Percentiles rank a stretch among this genome's conserved stretches.
Conservation (phyloP, 2,113 vertebrate species). For the Casuarius casuarius region DNA sequence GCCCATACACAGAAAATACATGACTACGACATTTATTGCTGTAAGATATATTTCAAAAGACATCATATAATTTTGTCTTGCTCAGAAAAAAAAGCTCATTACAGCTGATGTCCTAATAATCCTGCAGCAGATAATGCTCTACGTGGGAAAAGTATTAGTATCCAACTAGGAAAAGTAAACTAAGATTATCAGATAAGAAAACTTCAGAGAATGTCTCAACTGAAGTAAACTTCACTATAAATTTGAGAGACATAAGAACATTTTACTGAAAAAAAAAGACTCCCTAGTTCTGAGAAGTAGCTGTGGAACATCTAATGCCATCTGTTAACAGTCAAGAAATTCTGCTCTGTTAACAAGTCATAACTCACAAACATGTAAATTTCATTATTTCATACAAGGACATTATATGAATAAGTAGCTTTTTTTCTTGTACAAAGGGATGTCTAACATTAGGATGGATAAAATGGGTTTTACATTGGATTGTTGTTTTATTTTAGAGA, state of each 20-base stretch:
- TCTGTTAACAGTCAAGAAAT: background rate
- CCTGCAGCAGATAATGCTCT: background rate
- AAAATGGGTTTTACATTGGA: background rate
- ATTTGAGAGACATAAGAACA: background rate
- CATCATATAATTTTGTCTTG: background rate
- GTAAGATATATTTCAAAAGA: background rate
- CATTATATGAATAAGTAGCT: background rate
- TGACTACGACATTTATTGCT: background rate
- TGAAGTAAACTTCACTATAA: background rate
- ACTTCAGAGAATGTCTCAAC: background rate
- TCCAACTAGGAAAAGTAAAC: background rate
- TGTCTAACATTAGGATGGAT: background rate
- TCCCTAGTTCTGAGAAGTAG: background rate
- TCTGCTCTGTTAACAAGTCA: background rate
- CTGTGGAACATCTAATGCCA: background rate
- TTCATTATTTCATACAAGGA: background rate
- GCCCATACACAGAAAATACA: background rate
- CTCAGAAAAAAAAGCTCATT: background rate
- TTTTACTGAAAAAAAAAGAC: background rate
- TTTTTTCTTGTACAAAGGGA: background rate
- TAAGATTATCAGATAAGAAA: background rate
- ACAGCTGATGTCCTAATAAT: background rate
- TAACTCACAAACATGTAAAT: background rate
- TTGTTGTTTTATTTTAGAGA: background rate
- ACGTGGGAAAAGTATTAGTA: background rate